These are phyloP conservation scores for Anthoscopus minutus DNA, from an alignment of 2,113 vertebrate genomes.

Conservation along the genomic window DNA sequence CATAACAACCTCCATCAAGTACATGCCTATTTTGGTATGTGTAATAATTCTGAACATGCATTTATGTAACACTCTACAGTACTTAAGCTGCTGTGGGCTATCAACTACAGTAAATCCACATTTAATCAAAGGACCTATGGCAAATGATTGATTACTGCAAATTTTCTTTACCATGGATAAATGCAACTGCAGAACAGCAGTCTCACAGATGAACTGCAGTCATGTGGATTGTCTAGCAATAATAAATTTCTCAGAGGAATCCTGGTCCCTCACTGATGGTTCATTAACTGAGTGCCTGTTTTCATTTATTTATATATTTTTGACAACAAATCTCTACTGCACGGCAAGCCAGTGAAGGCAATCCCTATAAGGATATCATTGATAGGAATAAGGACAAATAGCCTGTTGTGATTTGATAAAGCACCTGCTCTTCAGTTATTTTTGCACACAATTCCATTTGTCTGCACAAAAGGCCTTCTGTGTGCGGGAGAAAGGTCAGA, in stretches of 20 bases:
- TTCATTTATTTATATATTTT: not conserved
- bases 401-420: not conserved
- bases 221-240: not conserved
- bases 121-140: conserved; percentile 5
- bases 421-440: not conserved
- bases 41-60: not conserved
- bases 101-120: conserved; percentile 23
- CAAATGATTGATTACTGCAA: not conserved
- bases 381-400: not conserved
- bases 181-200: not conserved
- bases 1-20: conserved; percentile 35
- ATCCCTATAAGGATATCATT: not conserved
- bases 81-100: conserved; percentile 52
- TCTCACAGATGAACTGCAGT: not conserved
- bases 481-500: not conserved
- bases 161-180: not conserved
- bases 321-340: not conserved
- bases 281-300: not conserved
- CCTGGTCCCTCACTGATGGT: not conserved
- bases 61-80: conserved; percentile 24
- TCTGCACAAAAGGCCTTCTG: not conserved
- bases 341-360: not conserved
- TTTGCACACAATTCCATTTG: not conserved
- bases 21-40: not conserved
- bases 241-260: not conserved